phyloP scores from a whole-genome alignment of 2,888 invertebrate species.

The Noctua fimbriata region DNA sequence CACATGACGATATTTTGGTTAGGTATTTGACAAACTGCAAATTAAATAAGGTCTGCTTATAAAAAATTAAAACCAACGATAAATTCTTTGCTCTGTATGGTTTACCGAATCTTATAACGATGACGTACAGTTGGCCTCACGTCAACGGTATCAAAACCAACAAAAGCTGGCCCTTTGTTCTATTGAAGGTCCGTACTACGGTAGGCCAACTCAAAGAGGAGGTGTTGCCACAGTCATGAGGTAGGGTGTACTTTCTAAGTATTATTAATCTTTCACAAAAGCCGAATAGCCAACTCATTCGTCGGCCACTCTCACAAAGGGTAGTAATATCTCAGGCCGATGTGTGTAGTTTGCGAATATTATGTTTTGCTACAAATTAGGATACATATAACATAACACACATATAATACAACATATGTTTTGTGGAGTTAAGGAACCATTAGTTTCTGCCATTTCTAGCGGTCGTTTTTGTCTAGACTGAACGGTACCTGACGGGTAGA shows the following conservation, averaged over 20 bases:
- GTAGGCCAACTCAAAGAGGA: too few relatives aligned
- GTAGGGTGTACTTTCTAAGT: not conserved
- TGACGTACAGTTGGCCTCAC: not conserved
- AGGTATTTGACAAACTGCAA: not conserved
- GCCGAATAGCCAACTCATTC: constrained; percentile 12
- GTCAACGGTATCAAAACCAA: not conserved
- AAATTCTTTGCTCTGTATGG: not conserved
- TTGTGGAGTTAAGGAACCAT: constrained; percentile 13
- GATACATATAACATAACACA: constrained; percentile 8
- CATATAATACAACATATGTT: not conserved
- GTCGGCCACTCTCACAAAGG: constrained; percentile 4
- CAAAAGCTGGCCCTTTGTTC: not conserved
- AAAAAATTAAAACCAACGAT: not conserved
- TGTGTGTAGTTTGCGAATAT: constrained; percentile 16
- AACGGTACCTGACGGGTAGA: not conserved
- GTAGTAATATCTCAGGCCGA: constrained; percentile 8
- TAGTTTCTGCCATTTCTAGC: constrained; percentile 13
- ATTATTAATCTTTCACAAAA: constrained; percentile 14
- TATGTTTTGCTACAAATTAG: constrained; percentile 23
- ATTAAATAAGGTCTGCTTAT: not conserved
- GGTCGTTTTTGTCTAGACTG: not conserved
- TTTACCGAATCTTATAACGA: not conserved
- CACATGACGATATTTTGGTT: not conserved
- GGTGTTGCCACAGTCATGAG: not conserved
- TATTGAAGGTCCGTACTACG: not conserved